Evolutionary conservation across 2,113 vertebrate genomes (phyloP), one percentile per base, ranked within the genome.

Genomic region (Tragelaphus scriptus): DNA sequence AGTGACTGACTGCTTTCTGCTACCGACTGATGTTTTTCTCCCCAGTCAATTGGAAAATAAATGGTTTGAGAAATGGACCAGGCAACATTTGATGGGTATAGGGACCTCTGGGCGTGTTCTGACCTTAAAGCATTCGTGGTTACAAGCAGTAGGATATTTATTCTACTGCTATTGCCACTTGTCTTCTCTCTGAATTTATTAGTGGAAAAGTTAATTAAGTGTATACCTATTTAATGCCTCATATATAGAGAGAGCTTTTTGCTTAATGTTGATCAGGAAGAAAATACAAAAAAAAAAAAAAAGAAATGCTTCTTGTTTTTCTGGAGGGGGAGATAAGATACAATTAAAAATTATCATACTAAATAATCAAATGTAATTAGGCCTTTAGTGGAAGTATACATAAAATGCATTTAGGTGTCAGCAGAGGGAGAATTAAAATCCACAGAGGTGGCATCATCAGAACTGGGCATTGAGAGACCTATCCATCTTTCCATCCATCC

Each of bases 41-140:
- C 26, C 12, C 6, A 25, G 68, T 81, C n/a, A 92, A 1, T 32
- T 87, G 56, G 75, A 71, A 95, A 88, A 71, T 63, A 96, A 92
- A 95, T 96, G 68, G 26, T 85, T 95, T 94, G 92, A 95, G 80
- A 97, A 96, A 44, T 65, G 68, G 56, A n/a, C 30, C n/a, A 40
- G 55, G 44, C 80, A 90, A 80, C 40, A 87, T 71, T 88, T 94
- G 80, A 75, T 79, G 28, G 32, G 7, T 82, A 25, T 8, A 13
- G 40, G 40, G 51, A 23, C n/a, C 7, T 77, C 40, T 61, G 58
- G 47, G 47, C 7, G 2, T 59, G 40, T 81, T 71, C 21, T 75
- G 36, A 23, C 36, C 49, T 59, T 84, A 53, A 93, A 84, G 19
- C 16, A 32, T 90, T 88, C 84, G 2, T 88, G 51, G 49, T 93